phyloP scores from a whole-genome alignment of 2,113 vertebrate genomes.

The Pungitius pungitius region DNA sequence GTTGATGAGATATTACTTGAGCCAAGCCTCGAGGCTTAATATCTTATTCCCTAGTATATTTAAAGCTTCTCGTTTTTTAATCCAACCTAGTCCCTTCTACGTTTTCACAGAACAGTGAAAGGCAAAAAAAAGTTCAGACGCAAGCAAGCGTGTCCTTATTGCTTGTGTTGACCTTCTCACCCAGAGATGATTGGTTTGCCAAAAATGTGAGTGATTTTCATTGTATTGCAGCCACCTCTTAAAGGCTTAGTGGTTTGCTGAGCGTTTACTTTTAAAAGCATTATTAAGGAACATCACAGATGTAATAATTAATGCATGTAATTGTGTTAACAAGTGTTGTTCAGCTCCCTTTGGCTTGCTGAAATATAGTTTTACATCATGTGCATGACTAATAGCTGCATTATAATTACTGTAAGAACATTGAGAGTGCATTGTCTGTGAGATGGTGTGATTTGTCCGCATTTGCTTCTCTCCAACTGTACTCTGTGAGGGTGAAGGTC shows the following conservation, averaged over 20 bases:
- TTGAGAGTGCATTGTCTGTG: constrained; percentile 23
- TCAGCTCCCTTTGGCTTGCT: constrained; percentile 23
- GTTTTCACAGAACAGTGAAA: constrained; percentile 14
- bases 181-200: constrained; percentile 42
- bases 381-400: constrained; percentile 39
- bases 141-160: constrained; percentile 44
- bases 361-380: constrained; percentile 15
- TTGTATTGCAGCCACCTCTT: constrained; percentile 26
- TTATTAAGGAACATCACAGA: constrained; percentile 16
- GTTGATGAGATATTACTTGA: constrained; percentile 1
- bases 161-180: constrained; percentile 43
- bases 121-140: constrained; percentile 36
- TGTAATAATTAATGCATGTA: constrained; percentile 27
- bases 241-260: constrained; percentile 13
- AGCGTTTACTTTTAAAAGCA: constrained; percentile 24
- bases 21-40: not conserved
- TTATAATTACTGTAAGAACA: constrained; percentile 19
- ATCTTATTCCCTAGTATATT: not conserved
- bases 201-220: constrained; percentile 37
- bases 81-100: not conserved
- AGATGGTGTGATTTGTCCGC: constrained; percentile 33
- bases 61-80: not conserved
- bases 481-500: constrained; percentile 16
- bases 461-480: constrained; percentile 31
- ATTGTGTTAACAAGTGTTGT: constrained; percentile 33